These are phyloP conservation scores for Stenotaenia linearis DNA, from an alignment of 2,888 invertebrate genomes.

Conservation along the genomic window DNA sequence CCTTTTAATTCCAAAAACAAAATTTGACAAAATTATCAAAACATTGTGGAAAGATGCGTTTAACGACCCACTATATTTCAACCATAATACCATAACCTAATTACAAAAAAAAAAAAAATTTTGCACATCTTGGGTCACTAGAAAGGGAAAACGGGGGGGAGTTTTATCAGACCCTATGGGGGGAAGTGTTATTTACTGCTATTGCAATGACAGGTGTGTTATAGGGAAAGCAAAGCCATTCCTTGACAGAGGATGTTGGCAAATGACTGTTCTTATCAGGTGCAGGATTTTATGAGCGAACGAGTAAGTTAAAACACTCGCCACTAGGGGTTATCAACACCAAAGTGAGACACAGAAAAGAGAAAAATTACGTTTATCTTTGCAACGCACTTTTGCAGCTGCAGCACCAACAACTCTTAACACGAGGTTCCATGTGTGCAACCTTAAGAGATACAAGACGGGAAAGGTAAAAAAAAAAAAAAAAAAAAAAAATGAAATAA, in stretches of 20 bases:
- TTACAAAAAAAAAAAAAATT: background rate
- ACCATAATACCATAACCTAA: background rate
- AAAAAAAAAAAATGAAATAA: background rate
- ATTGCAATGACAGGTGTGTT: conserved; percentile 11
- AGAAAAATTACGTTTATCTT: conserved; percentile 16
- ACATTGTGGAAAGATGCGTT: background rate
- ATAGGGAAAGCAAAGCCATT: conserved; percentile 11
- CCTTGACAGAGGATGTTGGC: conserved; percentile 19
- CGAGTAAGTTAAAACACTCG: conserved; percentile 26
- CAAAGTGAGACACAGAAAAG: conserved; percentile 5
- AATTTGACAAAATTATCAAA: background rate
- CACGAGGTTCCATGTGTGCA: background rate
- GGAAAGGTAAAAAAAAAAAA: background rate
- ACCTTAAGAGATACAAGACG: background rate
- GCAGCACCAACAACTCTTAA: conserved; percentile 4
- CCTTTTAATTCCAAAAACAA: background rate
- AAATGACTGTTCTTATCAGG: conserved; percentile 26
- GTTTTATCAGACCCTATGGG: background rate
- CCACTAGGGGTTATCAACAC: conserved; percentile 18
- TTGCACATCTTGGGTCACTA: background rate
- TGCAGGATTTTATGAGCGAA: conserved; percentile 24
- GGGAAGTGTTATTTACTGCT: conserved; percentile 1
- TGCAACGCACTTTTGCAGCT: conserved; percentile 20
- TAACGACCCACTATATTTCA: background rate
- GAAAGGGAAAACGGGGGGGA: background rate